A percentile compares a stretch with the other conserved stretches of the same genome.
Conservation (phyloP, 2,113 vertebrate genomes). For the Athene noctua region DNA sequence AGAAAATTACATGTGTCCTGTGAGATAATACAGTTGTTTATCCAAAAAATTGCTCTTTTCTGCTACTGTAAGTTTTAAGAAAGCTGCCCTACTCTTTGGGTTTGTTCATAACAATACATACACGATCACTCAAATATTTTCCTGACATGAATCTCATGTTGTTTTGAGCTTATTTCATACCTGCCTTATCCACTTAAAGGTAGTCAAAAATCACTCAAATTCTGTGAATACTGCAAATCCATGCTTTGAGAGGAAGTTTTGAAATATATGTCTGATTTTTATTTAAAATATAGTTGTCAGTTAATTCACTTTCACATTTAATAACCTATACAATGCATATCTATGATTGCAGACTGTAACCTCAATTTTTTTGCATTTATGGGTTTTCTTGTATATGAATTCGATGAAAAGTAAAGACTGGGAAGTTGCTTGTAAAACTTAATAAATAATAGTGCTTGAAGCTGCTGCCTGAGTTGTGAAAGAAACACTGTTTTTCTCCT, state of each 20-base stretch:
- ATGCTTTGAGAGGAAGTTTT: not conserved
- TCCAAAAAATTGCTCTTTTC: not conserved
- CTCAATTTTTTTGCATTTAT: not conserved
- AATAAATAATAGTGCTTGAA: constrained; percentile 43
- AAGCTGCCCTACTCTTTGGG: not conserved
- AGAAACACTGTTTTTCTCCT: constrained; percentile 48
- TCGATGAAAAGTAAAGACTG: not conserved
- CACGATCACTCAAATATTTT: not conserved
- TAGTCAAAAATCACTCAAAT: not conserved
- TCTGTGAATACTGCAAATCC: not conserved
- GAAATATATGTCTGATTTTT: not conserved
- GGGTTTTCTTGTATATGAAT: not conserved
- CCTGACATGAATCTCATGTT: not conserved
- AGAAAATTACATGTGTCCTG: not conserved
- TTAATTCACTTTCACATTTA: constrained; percentile 1
- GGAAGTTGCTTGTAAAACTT: not conserved
- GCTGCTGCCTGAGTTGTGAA: constrained; percentile 23
- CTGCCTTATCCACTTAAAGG: not conserved
- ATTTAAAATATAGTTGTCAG: not conserved
- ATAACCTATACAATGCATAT: not conserved
- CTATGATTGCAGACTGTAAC: not conserved
- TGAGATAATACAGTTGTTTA: not conserved
- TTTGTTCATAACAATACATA: not conserved
- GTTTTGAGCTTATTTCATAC: not conserved
- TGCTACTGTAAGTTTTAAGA: not conserved